A percentile compares a stretch with the other conserved stretches of the same genome.
Evolutionary conservation across 2,888 invertebrate species (phyloP).

Genomic region (Chymomyza fuscimana): DNA sequence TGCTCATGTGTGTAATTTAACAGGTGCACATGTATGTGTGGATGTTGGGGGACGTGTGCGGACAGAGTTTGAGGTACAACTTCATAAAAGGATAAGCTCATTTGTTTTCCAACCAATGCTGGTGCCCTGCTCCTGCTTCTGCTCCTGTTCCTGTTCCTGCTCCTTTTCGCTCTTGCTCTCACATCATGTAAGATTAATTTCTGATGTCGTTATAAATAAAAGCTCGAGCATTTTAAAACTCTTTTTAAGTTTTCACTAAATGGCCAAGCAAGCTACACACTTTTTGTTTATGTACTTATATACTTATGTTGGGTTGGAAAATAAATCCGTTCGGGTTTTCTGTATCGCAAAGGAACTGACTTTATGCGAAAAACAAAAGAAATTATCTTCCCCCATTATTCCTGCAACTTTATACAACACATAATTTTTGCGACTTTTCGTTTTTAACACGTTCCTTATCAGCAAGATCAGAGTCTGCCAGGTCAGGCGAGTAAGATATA

Average conservation of each 20-base stretch:
- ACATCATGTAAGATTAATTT: constrained; percentile 72
- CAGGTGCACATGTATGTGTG: constrained; percentile 36
- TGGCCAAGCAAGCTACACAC: background rate
- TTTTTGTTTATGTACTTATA: background rate
- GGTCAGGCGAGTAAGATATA: too few relatives aligned
- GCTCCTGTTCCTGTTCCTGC: too few relatives aligned
- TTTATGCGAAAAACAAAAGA: too few relatives aligned
- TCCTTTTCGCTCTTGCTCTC: constrained; percentile 26
- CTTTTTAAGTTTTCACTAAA: constrained; percentile 32
- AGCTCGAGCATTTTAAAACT: constrained; percentile 62
- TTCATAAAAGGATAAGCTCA: constrained; percentile 67
- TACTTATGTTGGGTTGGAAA: too few relatives aligned
- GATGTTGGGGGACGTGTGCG: constrained; percentile 21
- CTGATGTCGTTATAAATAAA: constrained; percentile 71
- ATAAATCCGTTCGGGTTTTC: too few relatives aligned
- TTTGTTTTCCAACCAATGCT: constrained; percentile 26
- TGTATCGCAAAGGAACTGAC: too few relatives aligned
- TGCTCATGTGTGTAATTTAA: constrained; percentile 29
- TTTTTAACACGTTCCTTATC: too few relatives aligned
- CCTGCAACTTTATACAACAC: too few relatives aligned
- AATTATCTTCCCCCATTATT: too few relatives aligned
- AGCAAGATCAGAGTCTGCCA: too few relatives aligned
- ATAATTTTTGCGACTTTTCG: too few relatives aligned
- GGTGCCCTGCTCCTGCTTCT: background rate
- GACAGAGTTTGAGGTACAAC: constrained; percentile 40